Percentiles rank a stretch among this genome's conserved stretches.
phyloP scores from a whole-genome alignment of 2,113 vertebrate genomes.

The Atractosteus spatula region DNA sequence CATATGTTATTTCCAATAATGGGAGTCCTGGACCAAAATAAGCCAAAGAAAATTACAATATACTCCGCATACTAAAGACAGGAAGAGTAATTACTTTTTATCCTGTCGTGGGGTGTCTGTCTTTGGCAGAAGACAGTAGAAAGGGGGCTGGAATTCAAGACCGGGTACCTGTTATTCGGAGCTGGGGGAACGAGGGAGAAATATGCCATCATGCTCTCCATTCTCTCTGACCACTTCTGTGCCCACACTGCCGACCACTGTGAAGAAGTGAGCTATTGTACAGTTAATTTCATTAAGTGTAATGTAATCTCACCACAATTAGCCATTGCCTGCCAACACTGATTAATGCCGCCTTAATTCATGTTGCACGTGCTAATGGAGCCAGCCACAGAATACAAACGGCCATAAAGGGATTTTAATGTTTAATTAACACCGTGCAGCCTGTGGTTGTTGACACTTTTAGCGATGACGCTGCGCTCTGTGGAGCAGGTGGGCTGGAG shows the following conservation, averaged over 20 bases:
- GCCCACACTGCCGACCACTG: not conserved
- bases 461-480: not conserved
- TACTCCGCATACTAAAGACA: no score
- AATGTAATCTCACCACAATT: slow-evolving; percentile 40
- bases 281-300: slow-evolving; percentile 20
- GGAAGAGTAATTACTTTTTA: no score
- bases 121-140: no score
- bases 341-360: slow-evolving; percentile 34
- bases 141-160: no score
- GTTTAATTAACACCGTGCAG: slow-evolving; percentile 41
- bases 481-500: no score
- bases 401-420: slow-evolving; percentile 37
- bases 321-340: slow-evolving; percentile 30
- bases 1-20: no score
- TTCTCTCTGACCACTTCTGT: not conserved
- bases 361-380: slow-evolving; percentile 24
- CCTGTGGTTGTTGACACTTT: slow-evolving; percentile 25
- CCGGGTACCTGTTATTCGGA: no score
- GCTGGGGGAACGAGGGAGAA: no score
- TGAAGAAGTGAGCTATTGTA: not conserved
- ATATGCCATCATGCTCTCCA: not conserved
- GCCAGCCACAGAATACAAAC: not conserved
- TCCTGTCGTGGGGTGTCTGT: no score
- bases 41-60: no score
- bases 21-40: no score